Evolutionary conservation across 2,797 vertebrate species (phyloP), one percentile per base, ranked within the genome.

Genomic region (Cryptoblepharus egeriae): DNA sequence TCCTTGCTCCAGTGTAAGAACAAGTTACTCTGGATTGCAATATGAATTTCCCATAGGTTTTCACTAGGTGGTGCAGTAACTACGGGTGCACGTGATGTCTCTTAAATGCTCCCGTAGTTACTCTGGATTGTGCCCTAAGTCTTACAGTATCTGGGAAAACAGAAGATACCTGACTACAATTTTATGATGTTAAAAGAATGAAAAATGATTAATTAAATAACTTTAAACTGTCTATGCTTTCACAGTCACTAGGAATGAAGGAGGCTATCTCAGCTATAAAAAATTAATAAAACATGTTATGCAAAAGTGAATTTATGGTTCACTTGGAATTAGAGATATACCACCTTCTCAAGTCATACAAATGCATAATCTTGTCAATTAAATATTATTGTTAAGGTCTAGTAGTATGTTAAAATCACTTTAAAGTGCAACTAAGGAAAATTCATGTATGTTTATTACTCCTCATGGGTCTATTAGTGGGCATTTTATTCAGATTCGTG

Each of bases 281-380:
- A 95, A 96, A 96, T 96, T 95, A 96, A 96, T 96, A 96, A 96
- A 96, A 96, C 95, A 96, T 96, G 94, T 92, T 96, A 95, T 96
- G 95, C 94, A 95, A 96, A 96, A 94, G 91, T 94, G 92, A 95
- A 96, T 95, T 95, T 95, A 96, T 96, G 94, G 93, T 95, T 95
- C 94, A 95, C 95, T 94, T 95, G 92, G 93, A 96, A 94, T 95
- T 96, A 93, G 94, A 95, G 93, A 94, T 95, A 92, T 95, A 95
- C 94, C 88, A 95, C 95, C 94, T 96, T 95, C 95, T 94, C 93
- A 95, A 95, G 95, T 93, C 95, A 96, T 95, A 95, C 94, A 96
- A 94, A 97, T 96, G 96, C 93, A 96, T 96, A 96, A 96, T 96
- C 95, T 96, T 96, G 96, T 96, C 96, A 97, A 96, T 96, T 97